Base-by-base conservation (phyloP, 1,140 invertebrate genomes). In the Dendrolimus kikuchii region DNA sequence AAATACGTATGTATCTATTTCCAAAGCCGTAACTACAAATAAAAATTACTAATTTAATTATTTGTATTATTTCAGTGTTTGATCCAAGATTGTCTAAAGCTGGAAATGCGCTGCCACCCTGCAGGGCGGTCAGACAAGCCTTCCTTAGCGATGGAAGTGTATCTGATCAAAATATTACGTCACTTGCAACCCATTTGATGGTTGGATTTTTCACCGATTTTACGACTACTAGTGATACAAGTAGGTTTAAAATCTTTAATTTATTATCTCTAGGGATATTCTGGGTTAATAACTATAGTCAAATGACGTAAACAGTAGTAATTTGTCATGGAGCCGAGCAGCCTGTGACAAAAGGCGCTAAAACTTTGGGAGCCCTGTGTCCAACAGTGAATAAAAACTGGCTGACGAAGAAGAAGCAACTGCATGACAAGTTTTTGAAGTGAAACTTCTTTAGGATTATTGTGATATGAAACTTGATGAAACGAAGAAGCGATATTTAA, bases 51-150 rank as follows among this genome's bases (percentile, higher is more conserved):
- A 23, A 37, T 50, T 51, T 4, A 0, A 44, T 41, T 4, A 10
- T 5, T 41, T 5, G 43, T 7, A 44, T 6, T 44, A 36, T 45
- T 54, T 23, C 52, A 74, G 74, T 61, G 48, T 77, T 57, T 23
- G 62, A 71, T 45, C 68, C 70, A 2, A 64, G 53, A 49, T 49
- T 51, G 36, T 57, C 70, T 0, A 65, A 66, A 42, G 51, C 53
- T 10, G 74, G 70, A 4, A 51, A 60, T 5, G 44, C 46, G 1
- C 46, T 77, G 38, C 66, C 70, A 0, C 52, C 60, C 1, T 39
- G 49, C 10, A 57, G 55, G 48, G 8, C 9, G 3, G 9, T 51
- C 5, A 39, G 55, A 0, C 38, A 23, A 36, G 6, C 44, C 5
- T 8, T 64, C n/a, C 23, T 58, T 3, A 37, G 53, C 6, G 56